phyloP scores from a whole-genome alignment of 2,888 invertebrate species.

The Loripinus fragilis region DNA sequence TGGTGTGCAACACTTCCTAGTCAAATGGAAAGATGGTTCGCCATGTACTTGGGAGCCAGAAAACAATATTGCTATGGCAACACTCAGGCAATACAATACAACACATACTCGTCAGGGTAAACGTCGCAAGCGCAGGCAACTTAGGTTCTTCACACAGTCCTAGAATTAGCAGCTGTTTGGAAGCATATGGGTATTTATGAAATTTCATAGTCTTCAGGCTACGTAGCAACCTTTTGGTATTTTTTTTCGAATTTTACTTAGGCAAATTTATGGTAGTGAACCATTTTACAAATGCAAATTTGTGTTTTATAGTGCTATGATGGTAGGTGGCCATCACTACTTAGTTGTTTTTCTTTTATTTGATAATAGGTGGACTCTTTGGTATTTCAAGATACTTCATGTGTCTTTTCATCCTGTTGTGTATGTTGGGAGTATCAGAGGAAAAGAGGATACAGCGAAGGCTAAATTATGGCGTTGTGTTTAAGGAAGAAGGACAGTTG shows the following conservation, averaged over 20 bases:
- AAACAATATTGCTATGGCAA: not conserved
- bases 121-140: not conserved
- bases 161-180: not conserved
- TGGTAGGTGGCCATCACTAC: conserved; percentile 5
- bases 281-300: conserved; percentile 19
- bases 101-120: not conserved
- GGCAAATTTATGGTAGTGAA: not conserved
- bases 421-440: not conserved
- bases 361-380: not conserved
- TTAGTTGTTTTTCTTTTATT: not conserved
- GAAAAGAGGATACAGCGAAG: conserved; percentile 24
- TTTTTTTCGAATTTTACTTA: not conserved
- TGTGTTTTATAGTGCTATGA: conserved; percentile 27
- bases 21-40: not conserved
- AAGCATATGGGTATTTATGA: not conserved
- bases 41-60: not conserved
- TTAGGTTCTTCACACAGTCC: not conserved
- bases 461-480: conserved; percentile 48
- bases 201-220: too few species aligned
- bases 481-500: conserved; percentile 17
- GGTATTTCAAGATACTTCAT: not conserved
- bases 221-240: not conserved
- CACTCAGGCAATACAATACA: not conserved
- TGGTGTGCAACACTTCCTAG: not conserved
- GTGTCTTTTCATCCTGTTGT: not conserved